These are phyloP conservation scores for Carollia perspicillata DNA, from an alignment of 2,113 vertebrate species.

Conservation along the genomic window DNA sequence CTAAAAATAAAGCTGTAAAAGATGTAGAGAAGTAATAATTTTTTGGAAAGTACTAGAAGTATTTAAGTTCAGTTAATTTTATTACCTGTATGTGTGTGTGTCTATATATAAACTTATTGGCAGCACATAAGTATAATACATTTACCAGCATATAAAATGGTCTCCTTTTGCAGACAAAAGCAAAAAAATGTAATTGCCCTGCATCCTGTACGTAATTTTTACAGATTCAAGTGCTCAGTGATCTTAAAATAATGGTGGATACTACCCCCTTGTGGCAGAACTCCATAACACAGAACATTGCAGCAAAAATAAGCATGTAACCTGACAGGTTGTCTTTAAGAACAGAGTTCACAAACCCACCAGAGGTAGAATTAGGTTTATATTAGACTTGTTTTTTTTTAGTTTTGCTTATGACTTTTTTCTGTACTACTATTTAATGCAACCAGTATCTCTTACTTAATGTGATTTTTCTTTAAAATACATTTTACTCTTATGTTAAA, in stretches of 20 bases:
- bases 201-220: not conserved
- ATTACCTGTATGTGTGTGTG: not conserved
- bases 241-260: not conserved
- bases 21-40: slow-evolving; percentile 91
- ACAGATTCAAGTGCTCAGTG: not conserved
- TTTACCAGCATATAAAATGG: not conserved
- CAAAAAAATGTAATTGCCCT: not conserved
- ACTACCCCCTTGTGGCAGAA: slow-evolving; percentile 46
- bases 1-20: slow-evolving; percentile 90
- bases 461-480: not conserved
- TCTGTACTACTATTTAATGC: not conserved
- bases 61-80: slow-evolving; percentile 21
- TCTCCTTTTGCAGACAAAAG: not conserved
- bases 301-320: not conserved
- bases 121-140: not conserved
- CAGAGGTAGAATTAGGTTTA: not conserved
- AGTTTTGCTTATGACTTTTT: not conserved
- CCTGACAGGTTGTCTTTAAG: not conserved
- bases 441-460: not conserved
- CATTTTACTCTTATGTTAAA: not conserved
- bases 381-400: not conserved
- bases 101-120: not conserved
- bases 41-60: slow-evolving; percentile 44
- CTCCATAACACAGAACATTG: not conserved
- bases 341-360: not conserved